Evolutionary conservation across 1,140 invertebrate species (phyloP).

Genomic region (Colletes gigas): DNA sequence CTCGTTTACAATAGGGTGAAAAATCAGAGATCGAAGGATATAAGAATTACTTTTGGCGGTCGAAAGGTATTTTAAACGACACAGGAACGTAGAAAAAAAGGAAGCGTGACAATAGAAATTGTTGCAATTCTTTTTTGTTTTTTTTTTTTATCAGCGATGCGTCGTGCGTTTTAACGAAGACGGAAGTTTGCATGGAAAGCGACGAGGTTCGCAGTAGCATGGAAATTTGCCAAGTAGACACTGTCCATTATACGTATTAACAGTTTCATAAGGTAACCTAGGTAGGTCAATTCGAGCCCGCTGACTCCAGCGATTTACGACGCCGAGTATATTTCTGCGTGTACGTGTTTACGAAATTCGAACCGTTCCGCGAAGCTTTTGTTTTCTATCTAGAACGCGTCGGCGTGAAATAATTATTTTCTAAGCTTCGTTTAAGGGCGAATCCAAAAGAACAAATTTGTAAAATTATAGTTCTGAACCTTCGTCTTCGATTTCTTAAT

Average conservation of each 20-base stretch:
- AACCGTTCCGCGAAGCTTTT: not conserved
- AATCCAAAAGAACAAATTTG: too few species aligned
- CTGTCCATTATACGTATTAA: constrained; percentile 18
- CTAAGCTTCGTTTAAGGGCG: too few species aligned
- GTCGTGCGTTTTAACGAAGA: not conserved
- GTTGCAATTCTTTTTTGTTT: not conserved
- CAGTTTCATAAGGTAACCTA: constrained; percentile 23
- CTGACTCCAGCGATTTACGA: not conserved
- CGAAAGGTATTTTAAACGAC: not conserved
- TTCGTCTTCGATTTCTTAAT: too few species aligned
- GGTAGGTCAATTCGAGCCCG: not conserved
- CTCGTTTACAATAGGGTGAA: too few species aligned
- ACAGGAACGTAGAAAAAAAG: not conserved
- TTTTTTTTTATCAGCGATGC: not conserved
- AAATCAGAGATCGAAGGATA: too few species aligned
- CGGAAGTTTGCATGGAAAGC: constrained; percentile 23
- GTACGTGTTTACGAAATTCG: not conserved
- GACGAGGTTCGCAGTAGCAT: not conserved
- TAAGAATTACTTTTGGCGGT: too few species aligned
- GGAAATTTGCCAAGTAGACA: constrained; percentile 30
- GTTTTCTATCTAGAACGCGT: too few species aligned
- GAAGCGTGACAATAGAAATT: not conserved
- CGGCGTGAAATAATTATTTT: too few species aligned
- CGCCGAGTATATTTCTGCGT: not conserved
- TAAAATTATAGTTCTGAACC: too few species aligned